These are phyloP conservation scores for Larimichthys polyactis DNA, from an alignment of 2,113 vertebrate genomes.

Conservation along the genomic window DNA sequence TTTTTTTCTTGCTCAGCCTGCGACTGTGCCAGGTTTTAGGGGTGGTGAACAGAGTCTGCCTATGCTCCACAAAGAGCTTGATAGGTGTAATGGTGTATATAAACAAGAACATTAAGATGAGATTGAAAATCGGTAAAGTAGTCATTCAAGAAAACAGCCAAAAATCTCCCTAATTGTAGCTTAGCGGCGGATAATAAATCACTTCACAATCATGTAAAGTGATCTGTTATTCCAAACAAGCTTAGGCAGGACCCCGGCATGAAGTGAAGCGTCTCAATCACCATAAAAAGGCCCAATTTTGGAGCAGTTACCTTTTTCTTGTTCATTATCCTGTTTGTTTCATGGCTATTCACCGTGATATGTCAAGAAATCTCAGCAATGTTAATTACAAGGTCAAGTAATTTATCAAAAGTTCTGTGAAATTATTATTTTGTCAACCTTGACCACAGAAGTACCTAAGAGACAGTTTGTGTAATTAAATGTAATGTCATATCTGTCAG, in stretches of 20 bases:
- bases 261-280: neutral
- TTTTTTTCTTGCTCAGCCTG: neutral
- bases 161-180: constrained; percentile 25
- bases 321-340: neutral
- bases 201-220: neutral
- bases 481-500: neutral
- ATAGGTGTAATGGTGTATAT: constrained; percentile 28
- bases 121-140: constrained; percentile 35
- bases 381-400: constrained; percentile 1
- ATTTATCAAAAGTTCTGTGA: neutral
- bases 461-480: neutral
- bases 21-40: neutral
- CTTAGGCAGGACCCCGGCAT: neutral
- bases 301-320: neutral
- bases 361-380: neutral
- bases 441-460: neutral
- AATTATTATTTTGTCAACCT: neutral
- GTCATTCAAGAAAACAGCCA: constrained; percentile 20
- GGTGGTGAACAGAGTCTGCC: neutral
- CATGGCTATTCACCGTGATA: neutral
- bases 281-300: neutral
- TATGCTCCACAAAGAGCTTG: constrained; percentile 15
- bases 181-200: constrained; percentile 26
- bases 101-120: constrained; percentile 15
- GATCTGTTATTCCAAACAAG: constrained; percentile 11